Conservation (phyloP, 1,140 invertebrate genomes). For the Leguminivora glycinivorella region DNA sequence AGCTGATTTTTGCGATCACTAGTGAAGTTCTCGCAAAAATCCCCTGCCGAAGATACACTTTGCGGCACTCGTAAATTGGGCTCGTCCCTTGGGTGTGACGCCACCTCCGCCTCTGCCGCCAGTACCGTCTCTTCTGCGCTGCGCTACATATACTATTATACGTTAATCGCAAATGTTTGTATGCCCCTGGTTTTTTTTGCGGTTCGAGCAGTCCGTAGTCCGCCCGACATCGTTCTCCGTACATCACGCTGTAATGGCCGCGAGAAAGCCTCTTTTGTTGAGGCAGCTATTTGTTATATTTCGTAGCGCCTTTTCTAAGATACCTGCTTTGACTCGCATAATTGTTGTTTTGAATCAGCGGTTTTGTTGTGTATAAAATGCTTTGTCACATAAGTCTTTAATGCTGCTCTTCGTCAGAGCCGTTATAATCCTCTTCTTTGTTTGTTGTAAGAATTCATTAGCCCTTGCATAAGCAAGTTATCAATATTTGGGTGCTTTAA, state of each 20-base stretch:
- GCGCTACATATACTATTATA: too few species aligned
- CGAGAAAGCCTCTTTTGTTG: constrained; percentile 77
- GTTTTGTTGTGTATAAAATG: constrained; percentile 73
- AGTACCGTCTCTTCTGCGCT: constrained; percentile 62
- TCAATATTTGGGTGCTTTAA: constrained; percentile 31
- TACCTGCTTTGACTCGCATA: constrained; percentile 73
- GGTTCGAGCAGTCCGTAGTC: constrained; percentile 67
- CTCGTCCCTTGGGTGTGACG: constrained; percentile 55
- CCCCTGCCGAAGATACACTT: constrained; percentile 71
- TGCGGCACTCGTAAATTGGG: constrained; percentile 77
- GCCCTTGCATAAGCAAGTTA: constrained; percentile 34
- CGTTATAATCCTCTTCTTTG: constrained; percentile 53
- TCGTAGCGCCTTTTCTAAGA: constrained; percentile 64
- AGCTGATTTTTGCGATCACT: too few species aligned
- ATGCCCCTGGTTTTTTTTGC: constrained; percentile 35
- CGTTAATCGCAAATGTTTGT: constrained; percentile 64
- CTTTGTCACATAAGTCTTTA: constrained; percentile 74
- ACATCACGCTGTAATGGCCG: constrained; percentile 70
- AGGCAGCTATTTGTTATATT: constrained; percentile 73
- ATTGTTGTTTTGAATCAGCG: constrained; percentile 75
- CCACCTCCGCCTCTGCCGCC: constrained; percentile 47
- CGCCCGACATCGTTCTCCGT: constrained; percentile 65
- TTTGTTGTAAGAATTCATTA: constrained; percentile 61
- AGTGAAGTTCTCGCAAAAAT: constrained; percentile 62
- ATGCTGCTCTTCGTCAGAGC: constrained; percentile 52